Conservation (phyloP, 1,140 invertebrate species). For the Trachymyrmex cornetzi region DNA sequence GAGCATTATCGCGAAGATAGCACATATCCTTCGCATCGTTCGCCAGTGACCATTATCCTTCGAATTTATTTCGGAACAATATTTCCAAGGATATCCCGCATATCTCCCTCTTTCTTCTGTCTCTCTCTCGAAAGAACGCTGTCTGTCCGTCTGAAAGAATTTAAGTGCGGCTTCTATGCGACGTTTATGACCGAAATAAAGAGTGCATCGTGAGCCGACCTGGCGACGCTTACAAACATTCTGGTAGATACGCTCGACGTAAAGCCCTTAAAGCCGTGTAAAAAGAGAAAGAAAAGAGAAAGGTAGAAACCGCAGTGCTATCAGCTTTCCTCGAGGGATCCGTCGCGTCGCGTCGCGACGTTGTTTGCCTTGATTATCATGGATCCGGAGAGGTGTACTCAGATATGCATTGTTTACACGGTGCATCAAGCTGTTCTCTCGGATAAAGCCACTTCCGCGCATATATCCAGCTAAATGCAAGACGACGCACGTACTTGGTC, state of each 20-base stretch:
- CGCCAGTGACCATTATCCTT: conserved; percentile 26
- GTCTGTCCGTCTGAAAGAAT: conserved; percentile 1
- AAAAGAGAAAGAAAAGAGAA: conserved; percentile 18
- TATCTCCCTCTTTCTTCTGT: not conserved
- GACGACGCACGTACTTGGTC: not conserved
- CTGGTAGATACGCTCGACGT: conserved; percentile 14
- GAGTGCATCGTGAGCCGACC: conserved; percentile 17
- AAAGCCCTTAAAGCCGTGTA: conserved; percentile 19
- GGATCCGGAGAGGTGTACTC: conserved; percentile 55
- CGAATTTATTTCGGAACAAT: conserved; percentile 52
- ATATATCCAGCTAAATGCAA: conserved; percentile 20
- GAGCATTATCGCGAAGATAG: conserved; percentile 40
- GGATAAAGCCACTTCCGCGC: conserved; percentile 17
- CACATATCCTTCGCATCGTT: conserved; percentile 14
- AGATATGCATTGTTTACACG: conserved; percentile 67
- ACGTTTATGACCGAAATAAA: conserved; percentile 53
- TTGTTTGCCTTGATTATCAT: conserved; percentile 73
- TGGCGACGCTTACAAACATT: conserved; percentile 13
- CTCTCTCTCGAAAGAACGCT: conserved; percentile 2
- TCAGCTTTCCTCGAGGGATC: not conserved
- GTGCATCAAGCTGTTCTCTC: conserved; percentile 1
- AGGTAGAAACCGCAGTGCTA: conserved; percentile 44
- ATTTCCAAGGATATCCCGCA: conserved; percentile 33
- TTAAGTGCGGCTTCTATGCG: conserved; percentile 27
- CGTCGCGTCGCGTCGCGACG: conserved; percentile 55